A percentile compares a stretch with the other conserved stretches of the same genome.
These are phyloP conservation scores for Eulithis prunata DNA, from an alignment of 2,888 invertebrate species.

Conservation along the genomic window DNA sequence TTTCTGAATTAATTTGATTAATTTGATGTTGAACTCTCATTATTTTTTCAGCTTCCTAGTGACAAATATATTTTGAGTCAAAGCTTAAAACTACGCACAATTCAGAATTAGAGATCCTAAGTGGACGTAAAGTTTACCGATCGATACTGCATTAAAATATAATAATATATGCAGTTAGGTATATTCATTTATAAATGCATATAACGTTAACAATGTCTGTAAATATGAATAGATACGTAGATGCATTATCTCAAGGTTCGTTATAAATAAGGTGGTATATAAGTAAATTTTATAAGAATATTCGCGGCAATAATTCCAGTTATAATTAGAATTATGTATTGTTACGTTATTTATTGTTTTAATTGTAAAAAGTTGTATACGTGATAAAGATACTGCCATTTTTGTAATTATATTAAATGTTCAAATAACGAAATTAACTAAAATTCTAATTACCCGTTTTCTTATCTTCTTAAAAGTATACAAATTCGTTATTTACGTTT, in stretches of 20 bases:
- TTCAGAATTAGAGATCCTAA: constrained; percentile 14
- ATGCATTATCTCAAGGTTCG: constrained; percentile 39
- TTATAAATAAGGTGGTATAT: constrained; percentile 24
- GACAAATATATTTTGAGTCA: constrained; percentile 13
- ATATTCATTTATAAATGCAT: constrained; percentile 12
- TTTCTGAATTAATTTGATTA: background rate
- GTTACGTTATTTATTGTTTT: constrained; percentile 51
- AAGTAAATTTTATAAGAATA: constrained; percentile 35
- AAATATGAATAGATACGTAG: constrained; percentile 23
- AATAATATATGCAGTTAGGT: constrained; percentile 14
- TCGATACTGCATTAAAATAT: constrained; percentile 30
- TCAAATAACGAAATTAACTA: constrained; percentile 54
- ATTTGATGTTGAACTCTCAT: background rate
- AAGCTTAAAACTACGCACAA: constrained; percentile 33
- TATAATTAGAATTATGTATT: constrained; percentile 43
- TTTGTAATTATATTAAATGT: constrained; percentile 62
- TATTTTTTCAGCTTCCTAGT: constrained; percentile 9
- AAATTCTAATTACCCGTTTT: constrained; percentile 16
- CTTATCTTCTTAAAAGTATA: constrained; percentile 12
- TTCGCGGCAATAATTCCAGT: constrained; percentile 70
- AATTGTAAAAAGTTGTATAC: constrained; percentile 69
- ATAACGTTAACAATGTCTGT: background rate
- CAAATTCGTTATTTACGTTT: background rate
- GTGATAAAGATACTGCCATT: constrained; percentile 80
- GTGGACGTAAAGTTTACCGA: constrained; percentile 25